phyloP scores from a whole-genome alignment of 2,113 vertebrate genomes.

The Rhabdornis inornatus region DNA sequence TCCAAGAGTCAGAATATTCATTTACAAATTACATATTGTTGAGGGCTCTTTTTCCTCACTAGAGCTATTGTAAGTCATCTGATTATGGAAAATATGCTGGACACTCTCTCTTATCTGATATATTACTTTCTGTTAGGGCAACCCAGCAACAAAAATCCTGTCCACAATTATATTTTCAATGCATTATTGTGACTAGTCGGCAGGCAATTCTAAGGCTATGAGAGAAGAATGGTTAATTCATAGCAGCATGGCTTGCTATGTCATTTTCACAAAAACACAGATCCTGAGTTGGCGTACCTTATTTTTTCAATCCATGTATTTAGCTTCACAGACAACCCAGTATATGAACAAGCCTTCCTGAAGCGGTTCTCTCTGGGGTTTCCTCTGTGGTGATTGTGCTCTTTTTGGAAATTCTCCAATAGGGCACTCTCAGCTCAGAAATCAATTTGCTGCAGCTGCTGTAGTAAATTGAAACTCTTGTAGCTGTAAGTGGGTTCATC shows the following conservation, averaged over 20 bases:
- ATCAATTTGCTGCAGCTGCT: not conserved
- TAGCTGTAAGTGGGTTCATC: not conserved
- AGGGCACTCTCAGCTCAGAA: not conserved
- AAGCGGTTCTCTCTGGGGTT: not conserved
- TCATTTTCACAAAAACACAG: not conserved
- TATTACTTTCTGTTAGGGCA: not conserved
- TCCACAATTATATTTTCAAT: not conserved
- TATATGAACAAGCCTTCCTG: not conserved
- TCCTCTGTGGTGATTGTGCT: not conserved
- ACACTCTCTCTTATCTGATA: not conserved
- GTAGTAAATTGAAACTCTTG: not conserved
- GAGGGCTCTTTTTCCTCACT: not conserved
- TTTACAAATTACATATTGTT: not conserved
- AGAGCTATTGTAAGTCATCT: not conserved
- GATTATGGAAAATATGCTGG: not conserved
- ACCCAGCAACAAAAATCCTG: not conserved
- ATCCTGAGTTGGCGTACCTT: not conserved
- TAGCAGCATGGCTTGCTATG: not conserved
- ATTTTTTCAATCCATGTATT: not conserved
- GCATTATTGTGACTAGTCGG: not conserved
- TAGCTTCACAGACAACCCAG: not conserved
- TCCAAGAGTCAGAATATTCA: not conserved
- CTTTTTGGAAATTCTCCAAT: constrained; percentile 14
- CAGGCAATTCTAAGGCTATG: not conserved
- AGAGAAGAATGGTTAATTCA: not conserved